Evolutionary conservation across 2,797 vertebrate species (phyloP).

Genomic region (Etheostoma perlongum): DNA sequence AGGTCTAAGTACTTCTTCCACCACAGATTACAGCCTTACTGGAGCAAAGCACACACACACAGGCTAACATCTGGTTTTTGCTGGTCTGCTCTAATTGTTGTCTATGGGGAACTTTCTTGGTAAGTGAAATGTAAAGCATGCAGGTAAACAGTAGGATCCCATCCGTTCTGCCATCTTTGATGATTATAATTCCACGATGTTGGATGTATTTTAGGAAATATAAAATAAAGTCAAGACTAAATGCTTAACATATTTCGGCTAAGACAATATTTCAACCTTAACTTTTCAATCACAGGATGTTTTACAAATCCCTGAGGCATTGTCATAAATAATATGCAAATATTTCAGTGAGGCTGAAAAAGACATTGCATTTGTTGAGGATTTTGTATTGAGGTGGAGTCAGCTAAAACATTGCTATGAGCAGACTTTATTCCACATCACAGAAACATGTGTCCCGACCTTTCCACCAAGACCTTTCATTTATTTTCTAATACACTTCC

Average conservation of each 20-base stretch:
- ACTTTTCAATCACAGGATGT: conserved; percentile 20
- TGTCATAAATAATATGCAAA: conserved; percentile 10
- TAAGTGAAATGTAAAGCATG: conserved; percentile 7
- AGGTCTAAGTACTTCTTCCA: no score
- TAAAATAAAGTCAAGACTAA: conserved; percentile 7
- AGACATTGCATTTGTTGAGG: conserved; percentile 41
- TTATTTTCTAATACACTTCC: conserved; percentile 95
- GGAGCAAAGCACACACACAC: conserved; percentile 7
- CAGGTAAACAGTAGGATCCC: conserved; percentile 21
- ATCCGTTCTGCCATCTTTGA: conserved; percentile 7
- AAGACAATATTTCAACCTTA: conserved; percentile 10
- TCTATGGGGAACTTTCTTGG: conserved; percentile 12
- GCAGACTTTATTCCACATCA: conserved; percentile 90
- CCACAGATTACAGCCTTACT: conserved; percentile 23
- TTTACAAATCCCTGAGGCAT: conserved; percentile 27
- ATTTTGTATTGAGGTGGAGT: conserved; percentile 64
- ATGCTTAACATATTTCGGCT: conserved; percentile 11
- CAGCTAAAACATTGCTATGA: conserved; percentile 83
- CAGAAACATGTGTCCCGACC: conserved; percentile 96
- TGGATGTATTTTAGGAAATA: conserved; percentile 7
- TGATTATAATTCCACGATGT: conserved; percentile 21
- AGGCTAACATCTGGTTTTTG: conserved; percentile 41
- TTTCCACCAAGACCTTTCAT: conserved; percentile 94
- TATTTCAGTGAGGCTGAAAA: conserved; percentile 21
- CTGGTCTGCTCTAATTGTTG: conserved; percentile 20